A percentile compares a stretch with the other conserved stretches of the same genome.
Conservation (phyloP, 37 sponge, comb jelly and placozoan genomes). For the Lycopodina hypogea region DNA sequence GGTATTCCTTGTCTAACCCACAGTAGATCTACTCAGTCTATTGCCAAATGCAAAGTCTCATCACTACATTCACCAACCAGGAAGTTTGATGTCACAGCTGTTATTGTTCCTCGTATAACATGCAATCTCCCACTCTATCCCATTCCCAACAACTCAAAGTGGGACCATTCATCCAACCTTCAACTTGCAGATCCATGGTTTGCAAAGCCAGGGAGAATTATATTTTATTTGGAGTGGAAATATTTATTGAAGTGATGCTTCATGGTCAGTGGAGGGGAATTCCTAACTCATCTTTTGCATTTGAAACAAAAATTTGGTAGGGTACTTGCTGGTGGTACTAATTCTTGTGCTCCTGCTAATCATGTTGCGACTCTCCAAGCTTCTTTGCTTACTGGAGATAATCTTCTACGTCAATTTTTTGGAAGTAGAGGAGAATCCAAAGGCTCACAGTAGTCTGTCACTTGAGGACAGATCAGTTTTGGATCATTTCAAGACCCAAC, state of each 20-base stretch:
- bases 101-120: conserved; percentile 9
- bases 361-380: too few relatives aligned
- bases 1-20: not conserved
- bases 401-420: not conserved
- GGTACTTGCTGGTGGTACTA: too few relatives aligned
- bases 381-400: not conserved
- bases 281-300: too few relatives aligned
- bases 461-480: not conserved
- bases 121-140: conserved; percentile 11
- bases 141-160: not conserved
- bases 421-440: too few relatives aligned
- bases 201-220: not conserved
- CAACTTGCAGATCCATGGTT: too few relatives aligned
- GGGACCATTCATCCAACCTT: too few relatives aligned
- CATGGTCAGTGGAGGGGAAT: too few relatives aligned
- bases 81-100: conserved; percentile 7
- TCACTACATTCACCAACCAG: not conserved
- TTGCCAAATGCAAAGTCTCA: too few relatives aligned
- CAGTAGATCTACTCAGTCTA: not conserved
- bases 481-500: too few relatives aligned
- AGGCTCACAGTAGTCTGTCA: too few relatives aligned
- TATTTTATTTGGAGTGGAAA: not conserved
- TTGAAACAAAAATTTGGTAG: not conserved
- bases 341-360: too few relatives aligned
- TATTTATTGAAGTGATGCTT: too few relatives aligned